A percentile compares a stretch with the other conserved stretches of the same genome.
phyloP scores from a whole-genome alignment of 2,113 vertebrate species.

The Calonectris borealis region DNA sequence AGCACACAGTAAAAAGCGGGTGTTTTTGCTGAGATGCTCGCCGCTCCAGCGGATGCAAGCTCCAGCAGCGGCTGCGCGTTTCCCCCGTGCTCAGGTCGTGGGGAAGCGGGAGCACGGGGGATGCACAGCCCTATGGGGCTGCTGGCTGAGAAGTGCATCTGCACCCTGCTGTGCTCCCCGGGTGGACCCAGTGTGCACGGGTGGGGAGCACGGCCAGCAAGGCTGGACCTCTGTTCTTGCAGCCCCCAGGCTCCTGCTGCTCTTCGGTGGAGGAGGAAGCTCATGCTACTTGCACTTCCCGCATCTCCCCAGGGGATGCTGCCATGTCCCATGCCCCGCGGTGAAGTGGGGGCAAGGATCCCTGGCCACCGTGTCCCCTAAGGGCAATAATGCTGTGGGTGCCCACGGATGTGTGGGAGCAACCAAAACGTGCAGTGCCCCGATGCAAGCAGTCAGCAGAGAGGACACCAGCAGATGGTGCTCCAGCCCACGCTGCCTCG shows the following conservation, averaged over 20 bases:
- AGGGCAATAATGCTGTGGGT: neutral
- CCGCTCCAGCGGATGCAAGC: too few relatives aligned
- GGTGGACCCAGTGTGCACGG: accelerated
- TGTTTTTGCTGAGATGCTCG: accelerated
- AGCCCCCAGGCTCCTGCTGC: neutral
- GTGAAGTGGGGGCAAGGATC: accelerated
- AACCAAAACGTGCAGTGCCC: accelerated
- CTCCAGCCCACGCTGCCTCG: neutral
- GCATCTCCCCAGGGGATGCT: accelerated
- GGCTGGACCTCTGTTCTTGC: neutral
- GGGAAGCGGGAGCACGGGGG: accelerated
- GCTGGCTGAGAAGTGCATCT: neutral
- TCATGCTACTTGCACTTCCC: neutral
- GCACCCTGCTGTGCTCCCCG: accelerated
- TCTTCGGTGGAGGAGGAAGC: neutral
- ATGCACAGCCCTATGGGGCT: accelerated
- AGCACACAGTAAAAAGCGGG: accelerated
- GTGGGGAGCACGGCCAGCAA: neutral
- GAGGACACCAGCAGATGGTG: constrained; percentile 40
- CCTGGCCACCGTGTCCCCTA: accelerated
- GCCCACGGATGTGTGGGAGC: neutral
- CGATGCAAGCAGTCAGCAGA: neutral
- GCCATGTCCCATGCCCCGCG: accelerated
- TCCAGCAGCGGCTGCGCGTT: accelerated
- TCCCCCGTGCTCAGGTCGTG: accelerated